Evolutionary conservation across 2,113 vertebrate species (phyloP).

Genomic region (Chitala chitala): DNA sequence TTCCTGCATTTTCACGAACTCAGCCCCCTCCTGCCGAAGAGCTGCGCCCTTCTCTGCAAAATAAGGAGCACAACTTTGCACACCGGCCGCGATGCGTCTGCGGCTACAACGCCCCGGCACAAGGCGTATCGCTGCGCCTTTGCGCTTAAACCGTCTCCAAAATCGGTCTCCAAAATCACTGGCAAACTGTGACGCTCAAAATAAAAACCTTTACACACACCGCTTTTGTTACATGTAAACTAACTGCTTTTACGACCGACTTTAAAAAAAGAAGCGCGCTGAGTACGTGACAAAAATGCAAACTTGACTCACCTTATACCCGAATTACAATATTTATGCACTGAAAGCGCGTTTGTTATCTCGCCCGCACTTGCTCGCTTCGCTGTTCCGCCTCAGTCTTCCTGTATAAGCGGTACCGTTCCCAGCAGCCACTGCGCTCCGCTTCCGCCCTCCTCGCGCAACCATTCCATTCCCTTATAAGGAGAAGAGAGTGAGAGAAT

Average conservation of each 20-base stretch:
- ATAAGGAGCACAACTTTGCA: slow-evolving; percentile 24
- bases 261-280: too few species aligned
- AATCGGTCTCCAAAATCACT: too few species aligned
- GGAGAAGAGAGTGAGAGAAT: slow-evolving; percentile 39
- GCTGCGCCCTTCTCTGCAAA: slow-evolving; percentile 32
- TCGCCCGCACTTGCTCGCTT: slow-evolving; percentile 11
- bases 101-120: neutral
- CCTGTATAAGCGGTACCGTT: slow-evolving; percentile 52
- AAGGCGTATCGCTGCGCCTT: neutral
- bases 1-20: slow-evolving; percentile 47
- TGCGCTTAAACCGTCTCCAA: neutral
- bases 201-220: too few species aligned
- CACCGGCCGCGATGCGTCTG: neutral
- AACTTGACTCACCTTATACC: too few species aligned
- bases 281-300: too few species aligned
- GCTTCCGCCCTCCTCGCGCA: slow-evolving; percentile 58
- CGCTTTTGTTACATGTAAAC: too few species aligned
- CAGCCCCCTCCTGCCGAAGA: slow-evolving; percentile 33
- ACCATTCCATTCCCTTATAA: slow-evolving; percentile 67
- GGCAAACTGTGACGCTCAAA: too few species aligned
- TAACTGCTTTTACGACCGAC: too few species aligned
- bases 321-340: too few species aligned
- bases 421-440: slow-evolving; percentile 60
- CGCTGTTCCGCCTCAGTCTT: slow-evolving; percentile 38
- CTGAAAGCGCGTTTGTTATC: neutral